Percentiles rank a stretch among this genome's conserved stretches.
Evolutionary conservation across 2,113 vertebrate species (phyloP).

Genomic region (Struthidea cinerea): DNA sequence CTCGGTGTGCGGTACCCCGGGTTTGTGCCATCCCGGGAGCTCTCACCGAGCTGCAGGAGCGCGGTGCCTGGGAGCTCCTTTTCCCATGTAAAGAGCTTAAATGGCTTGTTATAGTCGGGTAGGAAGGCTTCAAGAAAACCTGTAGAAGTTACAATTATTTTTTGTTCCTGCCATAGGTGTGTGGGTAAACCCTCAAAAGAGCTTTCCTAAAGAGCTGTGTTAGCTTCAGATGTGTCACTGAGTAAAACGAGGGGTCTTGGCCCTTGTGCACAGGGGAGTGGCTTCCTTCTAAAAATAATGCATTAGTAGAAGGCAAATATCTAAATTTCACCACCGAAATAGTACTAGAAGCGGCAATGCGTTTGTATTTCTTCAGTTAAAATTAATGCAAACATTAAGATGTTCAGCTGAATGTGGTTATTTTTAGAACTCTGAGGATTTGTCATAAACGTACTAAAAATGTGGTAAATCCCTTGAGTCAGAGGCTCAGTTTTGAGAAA

Average conservation of each 20-base stretch:
- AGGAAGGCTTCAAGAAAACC: not conserved
- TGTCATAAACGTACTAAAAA: not conserved
- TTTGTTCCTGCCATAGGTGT: not conserved
- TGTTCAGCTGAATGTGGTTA: not conserved
- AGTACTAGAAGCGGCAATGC: rapidly evolving
- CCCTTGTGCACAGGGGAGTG: rapidly evolving
- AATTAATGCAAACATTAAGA: not conserved
- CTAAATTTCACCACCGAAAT: not conserved
- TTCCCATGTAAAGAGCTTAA: rapidly evolving
- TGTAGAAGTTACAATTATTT: not conserved
- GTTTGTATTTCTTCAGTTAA: not conserved
- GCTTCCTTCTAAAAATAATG: not conserved
- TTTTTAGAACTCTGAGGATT: not conserved
- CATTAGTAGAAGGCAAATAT: rapidly evolving
- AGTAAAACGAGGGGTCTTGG: not conserved
- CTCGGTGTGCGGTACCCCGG: not conserved
- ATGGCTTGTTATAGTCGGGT: not conserved
- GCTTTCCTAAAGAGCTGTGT: not conserved
- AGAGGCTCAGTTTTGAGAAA: not conserved
- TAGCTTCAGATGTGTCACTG: not conserved
- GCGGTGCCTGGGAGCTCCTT: not conserved
- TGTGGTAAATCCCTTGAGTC: not conserved
- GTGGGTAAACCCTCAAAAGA: not conserved
- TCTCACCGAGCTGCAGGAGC: not conserved
- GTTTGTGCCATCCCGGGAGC: not conserved